phyloP scores from a whole-genome alignment of 2,113 vertebrate species.

The Lanius ludovicianus region DNA sequence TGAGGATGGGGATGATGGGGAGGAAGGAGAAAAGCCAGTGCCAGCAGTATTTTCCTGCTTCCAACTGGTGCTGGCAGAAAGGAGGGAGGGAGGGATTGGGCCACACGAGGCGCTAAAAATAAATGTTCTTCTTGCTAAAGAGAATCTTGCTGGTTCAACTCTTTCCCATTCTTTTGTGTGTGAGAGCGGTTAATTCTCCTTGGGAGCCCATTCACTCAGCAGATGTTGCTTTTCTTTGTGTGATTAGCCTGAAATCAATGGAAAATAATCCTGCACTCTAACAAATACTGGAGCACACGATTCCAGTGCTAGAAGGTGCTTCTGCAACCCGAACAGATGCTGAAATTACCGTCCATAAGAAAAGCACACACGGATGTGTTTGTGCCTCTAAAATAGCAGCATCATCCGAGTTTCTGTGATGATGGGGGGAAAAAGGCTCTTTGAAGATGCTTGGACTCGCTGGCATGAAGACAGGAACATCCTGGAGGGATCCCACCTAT shows the following conservation, averaged over 20 bases:
- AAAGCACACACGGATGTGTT: accelerated
- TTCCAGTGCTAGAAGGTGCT: neutral
- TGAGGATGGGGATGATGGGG: neutral
- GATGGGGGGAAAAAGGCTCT: neutral
- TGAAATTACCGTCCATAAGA: neutral
- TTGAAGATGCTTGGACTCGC: neutral
- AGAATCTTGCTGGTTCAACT: slow-evolving; percentile 58
- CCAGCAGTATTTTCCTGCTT: neutral
- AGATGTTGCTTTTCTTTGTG: slow-evolving; percentile 61
- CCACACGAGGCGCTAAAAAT: slow-evolving; percentile 7
- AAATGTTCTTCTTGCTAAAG: slow-evolving; percentile 11
- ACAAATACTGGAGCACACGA: neutral
- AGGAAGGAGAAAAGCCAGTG: neutral
- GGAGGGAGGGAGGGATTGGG: neutral
- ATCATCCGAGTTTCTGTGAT: accelerated
- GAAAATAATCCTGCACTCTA: slow-evolving; percentile 22
- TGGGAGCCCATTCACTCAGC: slow-evolving; percentile 43
- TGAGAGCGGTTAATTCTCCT: slow-evolving; percentile 35
- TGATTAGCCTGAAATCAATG: slow-evolving; percentile 31
- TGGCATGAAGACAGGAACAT: neutral
- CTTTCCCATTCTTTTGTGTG: slow-evolving; percentile 19
- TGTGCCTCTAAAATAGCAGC: neutral
- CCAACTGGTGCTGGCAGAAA: neutral
- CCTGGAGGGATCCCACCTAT: neutral
- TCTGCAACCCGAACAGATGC: neutral